A percentile compares a stretch with the other conserved stretches of the same genome.
Evolutionary conservation across 1,140 invertebrate species (phyloP).

Genomic region (Phenacoccus solenopsis): DNA sequence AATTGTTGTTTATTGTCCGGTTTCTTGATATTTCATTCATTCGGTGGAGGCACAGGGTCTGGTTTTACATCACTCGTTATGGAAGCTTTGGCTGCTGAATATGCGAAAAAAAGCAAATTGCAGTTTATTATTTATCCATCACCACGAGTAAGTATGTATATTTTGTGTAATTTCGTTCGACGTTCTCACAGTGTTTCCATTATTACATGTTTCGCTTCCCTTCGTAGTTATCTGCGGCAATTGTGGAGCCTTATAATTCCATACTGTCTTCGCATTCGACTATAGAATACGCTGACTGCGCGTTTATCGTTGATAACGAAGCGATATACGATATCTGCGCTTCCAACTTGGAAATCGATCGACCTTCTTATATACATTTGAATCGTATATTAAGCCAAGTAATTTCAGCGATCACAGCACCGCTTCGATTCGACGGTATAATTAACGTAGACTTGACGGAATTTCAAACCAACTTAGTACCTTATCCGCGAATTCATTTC

Average conservation of each 20-base stretch:
- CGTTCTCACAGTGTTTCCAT: too few relatives aligned
- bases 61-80: conserved; percentile 68
- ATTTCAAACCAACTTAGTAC: conserved; percentile 54
- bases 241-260: conserved; percentile 83
- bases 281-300: conserved; percentile 71
- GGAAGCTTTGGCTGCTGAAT: conserved; percentile 60
- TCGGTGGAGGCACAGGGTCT: conserved; percentile 69
- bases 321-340: conserved; percentile 53
- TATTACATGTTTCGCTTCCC: too few relatives aligned
- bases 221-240: conserved; percentile 59
- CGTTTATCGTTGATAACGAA: conserved; percentile 71
- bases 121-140: conserved; percentile 85
- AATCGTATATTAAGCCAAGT: conserved; percentile 43
- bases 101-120: conserved; percentile 65
- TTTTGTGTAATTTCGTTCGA: not conserved
- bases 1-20: conserved; percentile 45
- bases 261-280: conserved; percentile 67
- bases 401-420: conserved; percentile 41
- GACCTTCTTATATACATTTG: conserved; percentile 46
- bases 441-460: conserved; percentile 51
- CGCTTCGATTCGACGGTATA: conserved; percentile 46
- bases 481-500: conserved; percentile 46
- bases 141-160: conserved; percentile 44
- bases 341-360: conserved; percentile 40
- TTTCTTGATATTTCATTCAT: conserved; percentile 67